Conservation (phyloP, 2,888 invertebrate species). For the Drosophila subquinaria region DNA sequence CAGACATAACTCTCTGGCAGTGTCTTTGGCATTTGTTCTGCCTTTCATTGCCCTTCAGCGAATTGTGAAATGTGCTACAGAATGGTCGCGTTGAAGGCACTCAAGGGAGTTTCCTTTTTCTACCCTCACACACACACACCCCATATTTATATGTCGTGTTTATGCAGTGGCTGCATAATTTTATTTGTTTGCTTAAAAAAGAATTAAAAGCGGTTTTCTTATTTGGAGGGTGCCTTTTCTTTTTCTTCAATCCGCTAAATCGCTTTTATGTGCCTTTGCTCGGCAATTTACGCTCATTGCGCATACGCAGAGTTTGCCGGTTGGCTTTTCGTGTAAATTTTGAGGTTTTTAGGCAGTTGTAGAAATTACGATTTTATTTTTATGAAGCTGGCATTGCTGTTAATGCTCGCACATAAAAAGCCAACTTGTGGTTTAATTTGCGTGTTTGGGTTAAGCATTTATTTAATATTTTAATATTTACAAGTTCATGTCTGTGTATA, state of each 20-base stretch:
- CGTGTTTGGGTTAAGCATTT: conserved; percentile 19
- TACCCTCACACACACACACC: conserved; percentile 5
- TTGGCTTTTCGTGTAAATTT: conserved; percentile 4
- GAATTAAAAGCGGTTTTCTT: conserved; percentile 73
- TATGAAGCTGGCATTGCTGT: conserved; percentile 28
- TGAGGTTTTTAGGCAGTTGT: conserved; percentile 48
- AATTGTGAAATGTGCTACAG: conserved; percentile 69
- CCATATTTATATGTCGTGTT: conserved; percentile 76
- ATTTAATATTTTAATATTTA: conserved; percentile 2
- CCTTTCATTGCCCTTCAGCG: conserved; percentile 56
- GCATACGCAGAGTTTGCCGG: conserved; percentile 50
- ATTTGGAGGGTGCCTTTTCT: conserved; percentile 20
- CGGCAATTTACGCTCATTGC: conserved; percentile 51
- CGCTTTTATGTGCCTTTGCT: conserved; percentile 70
- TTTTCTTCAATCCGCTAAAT: conserved; percentile 68
- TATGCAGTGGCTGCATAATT: conserved; percentile 76
- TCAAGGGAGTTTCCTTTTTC: conserved; percentile 62
- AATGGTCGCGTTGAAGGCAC: conserved; percentile 68
- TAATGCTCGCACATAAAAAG: conserved; percentile 30
- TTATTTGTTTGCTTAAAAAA: conserved; percentile 82
- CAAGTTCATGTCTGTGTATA: background rate
- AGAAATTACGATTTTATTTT: conserved; percentile 56
- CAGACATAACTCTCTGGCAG: conserved; percentile 63
- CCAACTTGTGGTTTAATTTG: conserved; percentile 27
- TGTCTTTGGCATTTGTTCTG: conserved; percentile 65